phyloP scores from a whole-genome alignment of 2,888 invertebrate genomes.

The Tachina grossa region DNA sequence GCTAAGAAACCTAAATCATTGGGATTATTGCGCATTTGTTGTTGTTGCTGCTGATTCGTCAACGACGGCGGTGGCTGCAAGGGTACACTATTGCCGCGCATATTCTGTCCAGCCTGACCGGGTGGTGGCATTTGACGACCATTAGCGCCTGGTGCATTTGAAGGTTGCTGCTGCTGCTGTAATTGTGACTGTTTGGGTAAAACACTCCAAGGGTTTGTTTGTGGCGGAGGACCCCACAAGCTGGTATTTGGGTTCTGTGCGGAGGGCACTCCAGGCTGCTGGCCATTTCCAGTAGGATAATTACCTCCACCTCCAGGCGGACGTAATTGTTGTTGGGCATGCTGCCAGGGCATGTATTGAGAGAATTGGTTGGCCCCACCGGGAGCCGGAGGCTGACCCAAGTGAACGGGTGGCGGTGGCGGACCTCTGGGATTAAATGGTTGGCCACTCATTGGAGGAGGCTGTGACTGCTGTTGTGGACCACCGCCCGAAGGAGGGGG shows the following conservation, averaged over 20 bases:
- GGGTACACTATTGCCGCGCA: slow-evolving; percentile 78
- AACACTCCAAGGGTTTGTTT: slow-evolving; percentile 82
- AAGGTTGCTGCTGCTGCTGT: slow-evolving; percentile 73
- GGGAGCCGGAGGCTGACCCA: slow-evolving; percentile 75
- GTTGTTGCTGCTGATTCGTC: slow-evolving; percentile 69
- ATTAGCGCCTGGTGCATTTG: slow-evolving; percentile 72
- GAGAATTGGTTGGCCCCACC: slow-evolving; percentile 77
- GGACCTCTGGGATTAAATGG: slow-evolving; percentile 74
- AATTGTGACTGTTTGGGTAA: slow-evolving; percentile 78
- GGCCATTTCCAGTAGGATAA: slow-evolving; percentile 68
- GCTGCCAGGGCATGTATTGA: slow-evolving; percentile 82
- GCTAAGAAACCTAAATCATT: slow-evolving; percentile 79
- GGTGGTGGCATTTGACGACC: slow-evolving; percentile 74
- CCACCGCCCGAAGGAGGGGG: slow-evolving; percentile 74
- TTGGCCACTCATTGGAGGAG: slow-evolving; percentile 74
- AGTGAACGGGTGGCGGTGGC: slow-evolving; percentile 77
- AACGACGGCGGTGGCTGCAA: slow-evolving; percentile 75
- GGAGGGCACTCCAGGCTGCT: slow-evolving; percentile 76
- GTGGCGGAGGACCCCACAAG: slow-evolving; percentile 82
- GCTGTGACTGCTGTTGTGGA: slow-evolving; percentile 73
- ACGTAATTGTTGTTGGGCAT: slow-evolving; percentile 78
- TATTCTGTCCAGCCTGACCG: slow-evolving; percentile 68
- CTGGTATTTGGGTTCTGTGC: slow-evolving; percentile 82
- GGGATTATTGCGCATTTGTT: slow-evolving; percentile 77
- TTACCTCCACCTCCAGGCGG: slow-evolving; percentile 72